Base-by-base conservation (phyloP, 2,797 vertebrate genomes). In the Hozukius guyotensis region DNA sequence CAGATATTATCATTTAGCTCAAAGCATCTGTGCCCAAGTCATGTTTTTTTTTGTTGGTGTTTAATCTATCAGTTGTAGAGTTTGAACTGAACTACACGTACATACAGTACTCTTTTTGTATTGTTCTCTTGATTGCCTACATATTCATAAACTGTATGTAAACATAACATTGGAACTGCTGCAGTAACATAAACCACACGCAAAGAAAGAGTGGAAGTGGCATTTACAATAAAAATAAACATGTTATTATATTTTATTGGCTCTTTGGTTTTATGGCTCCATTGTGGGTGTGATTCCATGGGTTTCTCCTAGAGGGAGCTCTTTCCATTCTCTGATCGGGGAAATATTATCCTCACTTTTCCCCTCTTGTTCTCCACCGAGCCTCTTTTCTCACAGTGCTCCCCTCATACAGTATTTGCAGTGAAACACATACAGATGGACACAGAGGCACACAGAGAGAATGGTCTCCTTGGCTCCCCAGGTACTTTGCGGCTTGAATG, bases 381-480 rank as follows among this genome's bases (percentile, higher is more conserved):
- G 20, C 52, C 63, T 67, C 65, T 73, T 57, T 60, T 79, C 70
- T 69, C 62, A 34, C 72, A 72, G 64, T 11, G 5, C 66, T 73
- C 49, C 59, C 46, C 42, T 81, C 31, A 34, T n/a, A 6, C 38
- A 42, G 38, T 42, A 55, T 80, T 34, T 32, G 3, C 7, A 11
- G 31, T 64, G 20, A 64, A 20, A 49, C 14, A 29, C 9, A 64
- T 12, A 55, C 59, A 31, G 4, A 52, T 13, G 36, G 14, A 61
- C 25, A 53, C 53, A 38, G 68, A 65, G 18, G 24, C 71, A 59
- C 3, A 68, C 9, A 20, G 14, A 68, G 57, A 80, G 59, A 94
- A 93, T 94, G 94, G 94, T 94, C 93, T 95, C 91, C 84, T 94
- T 91, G 94, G 94, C 89, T 94, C 93, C 94, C 94, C 92, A 92